phyloP scores from a whole-genome alignment of 2,113 vertebrate genomes.

The Diglossa brunneiventris region DNA sequence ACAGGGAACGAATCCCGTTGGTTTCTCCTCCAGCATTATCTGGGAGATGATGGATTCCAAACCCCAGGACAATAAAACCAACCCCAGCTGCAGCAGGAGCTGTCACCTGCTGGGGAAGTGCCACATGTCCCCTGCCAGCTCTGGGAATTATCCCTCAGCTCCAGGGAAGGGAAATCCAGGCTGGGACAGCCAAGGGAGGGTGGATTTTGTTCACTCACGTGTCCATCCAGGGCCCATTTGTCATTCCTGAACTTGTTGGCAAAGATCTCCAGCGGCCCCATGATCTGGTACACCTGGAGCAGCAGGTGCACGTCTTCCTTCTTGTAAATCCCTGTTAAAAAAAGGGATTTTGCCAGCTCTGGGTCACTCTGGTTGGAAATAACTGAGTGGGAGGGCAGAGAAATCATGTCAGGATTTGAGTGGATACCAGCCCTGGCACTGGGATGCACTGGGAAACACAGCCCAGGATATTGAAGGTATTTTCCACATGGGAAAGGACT shows the following conservation, averaged over 20 bases:
- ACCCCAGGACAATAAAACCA: not conserved
- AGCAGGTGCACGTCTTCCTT: constrained; percentile 92
- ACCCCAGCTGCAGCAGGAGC: not conserved
- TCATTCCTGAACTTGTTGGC: constrained; percentile 94
- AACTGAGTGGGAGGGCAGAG: not conserved
- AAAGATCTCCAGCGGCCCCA: constrained; percentile 90
- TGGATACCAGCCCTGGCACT: rapidly evolving
- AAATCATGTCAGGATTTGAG: not conserved
- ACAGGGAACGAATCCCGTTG: rapidly evolving
- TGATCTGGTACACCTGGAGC: constrained; percentile 92
- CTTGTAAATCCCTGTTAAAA: constrained; percentile 84
- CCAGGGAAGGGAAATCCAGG: not conserved
- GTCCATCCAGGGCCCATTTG: constrained; percentile 95
- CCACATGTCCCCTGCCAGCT: not conserved
- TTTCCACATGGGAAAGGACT: not conserved
- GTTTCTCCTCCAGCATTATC: not conserved
- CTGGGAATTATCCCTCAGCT: not conserved
- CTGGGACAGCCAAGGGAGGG: rapidly evolving
- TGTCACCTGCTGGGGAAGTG: not conserved
- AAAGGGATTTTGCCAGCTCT: not conserved
- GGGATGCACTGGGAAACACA: not conserved
- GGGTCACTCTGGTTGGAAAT: not conserved
- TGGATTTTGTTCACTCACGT: constrained; percentile 77
- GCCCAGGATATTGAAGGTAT: not conserved
- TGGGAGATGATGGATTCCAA: not conserved